phyloP scores from a whole-genome alignment of 1,140 invertebrate species.

The Pinna nobilis region DNA sequence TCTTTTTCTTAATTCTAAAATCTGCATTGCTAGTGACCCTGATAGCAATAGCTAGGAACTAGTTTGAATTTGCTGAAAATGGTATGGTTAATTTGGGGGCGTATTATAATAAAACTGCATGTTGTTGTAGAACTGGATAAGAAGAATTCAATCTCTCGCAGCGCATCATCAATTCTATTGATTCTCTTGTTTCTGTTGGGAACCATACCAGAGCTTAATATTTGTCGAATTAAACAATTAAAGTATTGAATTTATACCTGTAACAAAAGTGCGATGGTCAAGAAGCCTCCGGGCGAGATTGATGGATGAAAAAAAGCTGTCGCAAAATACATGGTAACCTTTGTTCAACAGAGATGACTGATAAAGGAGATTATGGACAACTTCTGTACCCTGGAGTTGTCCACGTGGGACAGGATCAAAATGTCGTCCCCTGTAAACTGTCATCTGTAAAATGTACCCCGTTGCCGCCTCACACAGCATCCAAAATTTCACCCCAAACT shows the following conservation, averaged over 20 bases:
- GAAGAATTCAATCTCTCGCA: neutral
- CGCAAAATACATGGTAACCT: slow-evolving; percentile 4
- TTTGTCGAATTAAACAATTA: too few relatives aligned
- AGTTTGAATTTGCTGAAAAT: neutral
- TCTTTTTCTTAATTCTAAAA: too few relatives aligned
- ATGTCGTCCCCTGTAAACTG: neutral
- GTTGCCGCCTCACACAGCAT: neutral
- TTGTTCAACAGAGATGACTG: neutral
- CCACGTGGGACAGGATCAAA: neutral
- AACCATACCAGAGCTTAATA: too few relatives aligned
- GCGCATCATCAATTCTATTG: neutral
- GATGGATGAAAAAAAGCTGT: neutral
- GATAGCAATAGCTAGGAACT: too few relatives aligned
- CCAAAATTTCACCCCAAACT: slow-evolving; percentile 15
- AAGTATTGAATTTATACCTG: neutral
- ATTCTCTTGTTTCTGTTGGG: neutral
- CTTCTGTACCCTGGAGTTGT: slow-evolving; percentile 1
- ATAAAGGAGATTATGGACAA: neutral
- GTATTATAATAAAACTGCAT: neutral
- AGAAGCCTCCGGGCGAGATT: neutral
- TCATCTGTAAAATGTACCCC: neutral
- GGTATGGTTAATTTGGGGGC: neutral
- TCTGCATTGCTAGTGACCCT: too few relatives aligned
- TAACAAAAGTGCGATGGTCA: neutral
- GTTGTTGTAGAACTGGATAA: neutral